Evolutionary conservation across 2,888 invertebrate species (phyloP).

Genomic region (Macropis europaea): DNA sequence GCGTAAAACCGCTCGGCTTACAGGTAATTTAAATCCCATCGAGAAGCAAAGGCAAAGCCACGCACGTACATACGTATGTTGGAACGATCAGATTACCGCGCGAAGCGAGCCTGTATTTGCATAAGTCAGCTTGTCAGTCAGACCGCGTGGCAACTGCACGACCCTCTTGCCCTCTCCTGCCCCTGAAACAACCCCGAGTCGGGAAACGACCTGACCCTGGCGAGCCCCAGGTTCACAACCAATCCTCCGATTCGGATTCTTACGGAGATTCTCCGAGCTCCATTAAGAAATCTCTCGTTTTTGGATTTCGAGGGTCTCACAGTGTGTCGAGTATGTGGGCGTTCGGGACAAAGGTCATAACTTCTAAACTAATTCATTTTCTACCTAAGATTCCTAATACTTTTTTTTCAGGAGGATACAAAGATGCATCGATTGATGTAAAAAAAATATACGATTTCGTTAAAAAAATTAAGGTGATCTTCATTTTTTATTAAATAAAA

Average conservation of each 20-base stretch:
- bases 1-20: slow-evolving; percentile 69
- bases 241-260: slow-evolving; percentile 38
- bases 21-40: slow-evolving; percentile 75
- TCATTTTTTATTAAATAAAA: no score
- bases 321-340: no score
- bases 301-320: no score
- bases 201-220: slow-evolving; percentile 53
- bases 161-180: slow-evolving; percentile 69
- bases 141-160: slow-evolving; percentile 77
- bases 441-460: no score
- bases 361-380: no score
- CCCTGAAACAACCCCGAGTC: slow-evolving; percentile 59
- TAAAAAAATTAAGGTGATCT: no score
- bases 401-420: no score
- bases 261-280: no score
- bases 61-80: slow-evolving; percentile 55
- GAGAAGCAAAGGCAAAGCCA: slow-evolving; percentile 68
- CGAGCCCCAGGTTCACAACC: slow-evolving; percentile 4
- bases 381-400: no score
- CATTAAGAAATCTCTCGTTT: no score
- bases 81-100: slow-evolving; percentile 67
- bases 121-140: slow-evolving; percentile 80
- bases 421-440: no score
- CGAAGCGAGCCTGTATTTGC: slow-evolving; percentile 75
- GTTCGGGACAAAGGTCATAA: no score